Base-by-base conservation (phyloP, 2,797 vertebrate genomes). In the Clamator glandarius region DNA sequence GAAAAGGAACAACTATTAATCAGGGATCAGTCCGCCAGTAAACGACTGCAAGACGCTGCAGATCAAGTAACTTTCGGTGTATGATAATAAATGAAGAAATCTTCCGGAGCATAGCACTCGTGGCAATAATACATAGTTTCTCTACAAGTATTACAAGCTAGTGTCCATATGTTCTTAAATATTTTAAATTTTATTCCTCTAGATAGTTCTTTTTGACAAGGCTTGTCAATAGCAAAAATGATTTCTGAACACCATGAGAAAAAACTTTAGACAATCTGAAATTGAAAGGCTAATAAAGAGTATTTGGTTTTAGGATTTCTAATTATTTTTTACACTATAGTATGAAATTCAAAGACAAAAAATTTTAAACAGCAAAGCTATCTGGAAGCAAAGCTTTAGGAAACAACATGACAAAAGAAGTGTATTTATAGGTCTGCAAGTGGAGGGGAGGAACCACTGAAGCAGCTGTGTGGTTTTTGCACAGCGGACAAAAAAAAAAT, bases 391-490 rank as follows among this genome's bases (percentile, higher is more conserved):
- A 92, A 92, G 63, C 33, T 90, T 94, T 91, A 63, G 88, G 87
- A 90, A 94, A 90, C 63, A 91, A 73, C 66, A 89, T 46, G 52
- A 87, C 70, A 95, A 87, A 93, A 84, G 89, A 96, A 86, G 66
- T 74, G 19, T 90, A 96, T 95, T 96, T 96, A 87, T 92, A 93
- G 84, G 64, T 92, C 89, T 84, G 66, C 62, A 92, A 90, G 90
- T 0, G 2, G 64, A 12, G 23, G 12, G 13, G 36, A n/a, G 9
- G 12, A 31, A 57, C 89, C 81, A 87, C 67, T 79, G 52, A 88
- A 90, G 73, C 87, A 95, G 92, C 87, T 95, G 92, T 79, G 87
- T 5, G 23, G 41, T 39, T 94, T 76, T 84, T 89, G 50, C 78
- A 92, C 35, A 87, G 70, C 2, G 1, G 35, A 62, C 31, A 52